Base-by-base conservation (phyloP, 2,888 invertebrate species). In the Alsophila aescularia region DNA sequence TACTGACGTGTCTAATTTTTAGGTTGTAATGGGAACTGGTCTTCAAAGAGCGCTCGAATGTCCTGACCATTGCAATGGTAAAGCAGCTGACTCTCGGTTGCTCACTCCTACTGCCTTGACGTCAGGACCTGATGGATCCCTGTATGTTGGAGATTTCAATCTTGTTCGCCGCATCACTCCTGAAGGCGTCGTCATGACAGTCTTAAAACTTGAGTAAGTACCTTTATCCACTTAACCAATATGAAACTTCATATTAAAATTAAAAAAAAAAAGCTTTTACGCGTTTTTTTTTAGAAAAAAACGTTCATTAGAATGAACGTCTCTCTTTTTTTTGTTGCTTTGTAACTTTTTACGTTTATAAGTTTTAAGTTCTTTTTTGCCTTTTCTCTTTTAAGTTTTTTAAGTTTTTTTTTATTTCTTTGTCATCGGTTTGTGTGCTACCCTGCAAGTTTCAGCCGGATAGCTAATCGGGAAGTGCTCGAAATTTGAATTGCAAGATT, bases 71-170 rank as follows among this genome's bases (percentile, higher is more conserved):
- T 97, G 97, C 78, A 96, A 96, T 65, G 97, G 96, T 1, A 93
- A 96, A 47, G 97, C 97, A 10, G 96, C 96, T 74, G 96, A 97
- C 80, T 95, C 98, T 45, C 94, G 95, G 49, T 93, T 99, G 0
- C 91, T 98, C 64, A 98, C 98, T 0, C 99, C 99, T 0, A 97
- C 98, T 8, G 98, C 99, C 1, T 90, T 99, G 52, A 97, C 99
- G 1, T 97, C 98, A 14, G 98, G 98, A 16, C 96, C 98, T 9
- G 99, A 99, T 87, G 99, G 99, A 32, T 98, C 98, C 67, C 93
- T 99, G 41, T 99, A 98, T 83, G 98, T 99, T 9, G 99, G 98
- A 9, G 99, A 99, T 87, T 98, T 98, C 82, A 98, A 99, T 92
- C 93, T 98, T 49, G 97, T 98, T 45, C 94, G 98, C 35, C 93